phyloP scores from a whole-genome alignment of 2,888 invertebrate species.

The Amblyjoppa proteus region DNA sequence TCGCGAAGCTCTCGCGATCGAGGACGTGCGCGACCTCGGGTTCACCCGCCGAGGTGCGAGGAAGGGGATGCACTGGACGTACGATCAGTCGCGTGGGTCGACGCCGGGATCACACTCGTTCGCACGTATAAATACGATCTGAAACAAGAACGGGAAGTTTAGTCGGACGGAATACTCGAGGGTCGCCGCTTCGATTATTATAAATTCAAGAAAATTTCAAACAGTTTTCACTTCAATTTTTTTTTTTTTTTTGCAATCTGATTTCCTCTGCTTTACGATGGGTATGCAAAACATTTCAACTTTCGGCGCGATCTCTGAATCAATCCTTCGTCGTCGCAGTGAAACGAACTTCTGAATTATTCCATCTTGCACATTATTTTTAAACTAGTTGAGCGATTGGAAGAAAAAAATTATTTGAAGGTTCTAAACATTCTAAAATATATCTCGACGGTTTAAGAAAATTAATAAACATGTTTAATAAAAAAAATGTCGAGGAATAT shows the following conservation, averaged over 20 bases:
- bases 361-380: not conserved
- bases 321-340: not conserved
- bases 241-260: not conserved
- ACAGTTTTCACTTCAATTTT: not conserved
- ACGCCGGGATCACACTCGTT: not conserved
- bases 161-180: conserved; percentile 63
- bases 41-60: conserved; percentile 59
- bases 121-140: conserved; percentile 77
- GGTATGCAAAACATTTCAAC: conserved; percentile 1
- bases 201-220: not conserved
- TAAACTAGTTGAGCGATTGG: no score
- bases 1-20: conserved; percentile 2
- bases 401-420: no score
- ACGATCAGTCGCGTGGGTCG: conserved; percentile 65
- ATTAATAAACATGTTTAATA: not conserved
- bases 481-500: not conserved
- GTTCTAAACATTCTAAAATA: no score
- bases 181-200: not conserved
- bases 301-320: not conserved
- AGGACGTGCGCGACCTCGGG: conserved; percentile 54
- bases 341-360: no score
- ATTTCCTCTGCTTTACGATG: conserved; percentile 20
- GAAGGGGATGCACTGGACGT: conserved; percentile 36
- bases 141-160: conserved; percentile 62
- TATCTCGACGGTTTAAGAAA: no score